These are phyloP conservation scores for Apistogramma diplotaenia DNA, from an alignment of 2,113 vertebrate genomes.

Conservation along the genomic window DNA sequence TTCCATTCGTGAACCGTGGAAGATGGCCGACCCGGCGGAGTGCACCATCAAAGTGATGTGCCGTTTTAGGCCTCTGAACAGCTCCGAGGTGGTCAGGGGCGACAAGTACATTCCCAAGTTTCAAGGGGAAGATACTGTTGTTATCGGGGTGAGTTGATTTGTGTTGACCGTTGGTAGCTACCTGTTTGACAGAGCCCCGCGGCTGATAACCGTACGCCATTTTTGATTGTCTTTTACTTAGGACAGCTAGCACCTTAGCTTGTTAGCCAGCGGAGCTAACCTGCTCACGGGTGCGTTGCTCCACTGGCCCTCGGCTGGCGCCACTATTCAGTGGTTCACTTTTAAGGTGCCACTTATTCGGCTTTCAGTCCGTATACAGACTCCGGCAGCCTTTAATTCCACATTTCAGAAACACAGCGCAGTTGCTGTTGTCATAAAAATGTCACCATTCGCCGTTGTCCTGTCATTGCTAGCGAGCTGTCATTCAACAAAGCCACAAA, in stretches of 20 bases:
- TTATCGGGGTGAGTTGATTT: slow-evolving; percentile 83
- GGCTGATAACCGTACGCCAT: slow-evolving; percentile 51
- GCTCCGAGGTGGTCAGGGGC: slow-evolving; percentile 87
- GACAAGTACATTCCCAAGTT: slow-evolving; percentile 90
- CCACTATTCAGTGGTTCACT: not conserved
- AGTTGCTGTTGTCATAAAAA: not conserved
- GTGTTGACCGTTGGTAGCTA: too few species aligned
- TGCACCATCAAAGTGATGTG: slow-evolving; percentile 99
- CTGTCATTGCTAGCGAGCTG: slow-evolving; percentile 58
- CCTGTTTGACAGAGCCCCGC: not conserved
- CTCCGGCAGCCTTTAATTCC: too few species aligned
- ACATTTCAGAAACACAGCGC: not conserved
- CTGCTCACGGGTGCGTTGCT: slow-evolving; percentile 34
- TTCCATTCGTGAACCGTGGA: slow-evolving; percentile 70
- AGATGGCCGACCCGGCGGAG: slow-evolving; percentile 98
- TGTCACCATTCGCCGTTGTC: slow-evolving; percentile 1
- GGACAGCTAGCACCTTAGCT: slow-evolving; percentile 51
- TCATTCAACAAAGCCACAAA: slow-evolving; percentile 69
- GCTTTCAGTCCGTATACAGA: not conserved
- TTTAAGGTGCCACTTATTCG: not conserved
- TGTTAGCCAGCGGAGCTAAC: slow-evolving; percentile 52
- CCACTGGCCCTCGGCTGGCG: not conserved
- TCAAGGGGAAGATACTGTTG: slow-evolving; percentile 85
- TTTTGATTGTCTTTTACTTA: slow-evolving; percentile 58
- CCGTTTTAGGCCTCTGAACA: slow-evolving; percentile 94